phyloP scores from a whole-genome alignment of 2,888 invertebrate species.

The Lagria hirta region DNA sequence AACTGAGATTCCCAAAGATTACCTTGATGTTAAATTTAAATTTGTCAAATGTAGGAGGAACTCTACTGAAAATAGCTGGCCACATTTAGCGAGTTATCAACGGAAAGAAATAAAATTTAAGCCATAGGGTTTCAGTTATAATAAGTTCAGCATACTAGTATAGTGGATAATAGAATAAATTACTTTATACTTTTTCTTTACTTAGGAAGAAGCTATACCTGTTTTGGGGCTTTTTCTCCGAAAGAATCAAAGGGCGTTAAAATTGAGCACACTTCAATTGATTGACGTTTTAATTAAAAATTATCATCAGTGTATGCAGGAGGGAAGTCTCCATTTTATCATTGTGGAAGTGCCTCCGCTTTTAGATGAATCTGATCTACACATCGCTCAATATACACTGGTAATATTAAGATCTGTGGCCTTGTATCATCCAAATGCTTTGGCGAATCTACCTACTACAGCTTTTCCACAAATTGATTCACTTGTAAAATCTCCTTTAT shows the following conservation, averaged over 20 bases:
- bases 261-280: constrained; percentile 85
- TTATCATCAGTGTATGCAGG: constrained; percentile 67
- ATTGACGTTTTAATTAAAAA: constrained; percentile 89
- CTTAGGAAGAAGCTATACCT: constrained; percentile 81
- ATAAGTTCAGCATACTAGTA: no score
- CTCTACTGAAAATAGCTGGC: no score
- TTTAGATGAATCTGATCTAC: constrained; percentile 91
- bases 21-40: no score
- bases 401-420: constrained; percentile 82
- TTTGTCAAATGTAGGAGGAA: no score
- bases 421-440: constrained; percentile 73
- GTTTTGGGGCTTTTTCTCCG: constrained; percentile 91
- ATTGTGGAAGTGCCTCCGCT: constrained; percentile 88
- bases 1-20: no score
- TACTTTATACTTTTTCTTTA: constrained; percentile 17
- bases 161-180: no score
- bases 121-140: no score
- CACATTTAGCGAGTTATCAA: no score
- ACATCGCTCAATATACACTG: constrained; percentile 91
- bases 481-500: constrained; percentile 85
- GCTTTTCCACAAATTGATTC: constrained; percentile 84
- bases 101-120: no score
- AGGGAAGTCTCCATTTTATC: constrained; percentile 73
- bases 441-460: constrained; percentile 70
- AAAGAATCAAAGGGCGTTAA: constrained; percentile 95